These are phyloP conservation scores for Eupithecia pulchellata DNA, from an alignment of 2,888 invertebrate species.

Conservation along the genomic window DNA sequence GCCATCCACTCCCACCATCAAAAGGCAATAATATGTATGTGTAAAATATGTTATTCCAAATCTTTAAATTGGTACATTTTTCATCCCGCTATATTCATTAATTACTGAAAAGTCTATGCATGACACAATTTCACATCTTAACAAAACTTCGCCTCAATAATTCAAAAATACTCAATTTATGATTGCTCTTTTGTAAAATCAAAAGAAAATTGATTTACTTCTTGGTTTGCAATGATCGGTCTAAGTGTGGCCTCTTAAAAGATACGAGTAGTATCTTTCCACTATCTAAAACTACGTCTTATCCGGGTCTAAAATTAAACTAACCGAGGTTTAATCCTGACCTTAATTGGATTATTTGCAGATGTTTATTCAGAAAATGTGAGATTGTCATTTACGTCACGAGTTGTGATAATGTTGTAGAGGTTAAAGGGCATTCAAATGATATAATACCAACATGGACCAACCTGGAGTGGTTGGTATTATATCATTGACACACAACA, in stretches of 20 bases:
- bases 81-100: no score
- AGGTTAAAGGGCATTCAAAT: neutral
- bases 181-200: neutral
- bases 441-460: constrained; percentile 1
- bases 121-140: neutral
- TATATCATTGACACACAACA: no score
- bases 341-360: constrained; percentile 52
- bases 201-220: no score
- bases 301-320: constrained; percentile 38
- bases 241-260: neutral
- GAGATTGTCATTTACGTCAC: constrained; percentile 61
- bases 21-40: no score
- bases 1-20: no score
- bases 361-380: constrained; percentile 53
- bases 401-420: constrained; percentile 35
- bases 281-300: neutral
- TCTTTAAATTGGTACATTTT: no score
- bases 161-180: no score
- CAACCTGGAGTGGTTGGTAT: no score
- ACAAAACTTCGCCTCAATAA: neutral
- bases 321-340: constrained; percentile 50
- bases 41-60: no score
- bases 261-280: neutral
- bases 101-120: no score
- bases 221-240: neutral